phyloP scores from a whole-genome alignment of 2,888 invertebrate genomes.

The Dolomedes plantarius region DNA sequence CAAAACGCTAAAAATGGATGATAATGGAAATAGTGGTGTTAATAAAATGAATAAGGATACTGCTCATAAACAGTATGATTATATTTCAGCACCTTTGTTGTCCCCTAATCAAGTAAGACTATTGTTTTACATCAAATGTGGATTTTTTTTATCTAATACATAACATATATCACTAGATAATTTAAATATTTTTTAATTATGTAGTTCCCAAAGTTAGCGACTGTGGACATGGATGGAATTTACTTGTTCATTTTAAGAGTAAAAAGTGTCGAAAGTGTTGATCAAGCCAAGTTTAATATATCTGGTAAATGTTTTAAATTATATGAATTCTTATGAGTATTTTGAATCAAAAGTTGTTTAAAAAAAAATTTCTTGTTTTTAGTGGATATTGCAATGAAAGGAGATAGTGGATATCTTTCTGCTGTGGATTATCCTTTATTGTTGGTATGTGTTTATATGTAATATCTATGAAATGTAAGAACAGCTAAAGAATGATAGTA shows the following conservation, averaged over 20 bases:
- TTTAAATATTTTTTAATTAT: too few relatives aligned
- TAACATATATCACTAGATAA: too few relatives aligned
- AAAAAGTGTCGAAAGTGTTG: conserved; percentile 27
- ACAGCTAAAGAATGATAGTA: too few relatives aligned
- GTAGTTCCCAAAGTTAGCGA: conserved; percentile 40
- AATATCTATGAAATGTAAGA: neutral
- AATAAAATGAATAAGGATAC: too few relatives aligned
- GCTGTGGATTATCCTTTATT: conserved; percentile 92
- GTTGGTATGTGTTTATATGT: conserved; percentile 80
- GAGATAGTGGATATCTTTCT: conserved; percentile 88
- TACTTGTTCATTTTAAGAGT: conserved; percentile 82
- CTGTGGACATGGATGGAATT: conserved; percentile 83
- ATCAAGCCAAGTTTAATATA: conserved; percentile 57
- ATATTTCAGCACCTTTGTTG: too few relatives aligned
- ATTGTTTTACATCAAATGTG: too few relatives aligned
- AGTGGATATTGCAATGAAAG: conserved; percentile 83
- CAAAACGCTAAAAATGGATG: too few relatives aligned
- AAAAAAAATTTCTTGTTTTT: too few relatives aligned
- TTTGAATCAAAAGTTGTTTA: neutral
- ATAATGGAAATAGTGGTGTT: too few relatives aligned
- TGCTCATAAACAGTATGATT: too few relatives aligned
- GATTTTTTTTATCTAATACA: too few relatives aligned
- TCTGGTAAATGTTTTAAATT: conserved; percentile 46
- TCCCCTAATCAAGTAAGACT: too few relatives aligned
- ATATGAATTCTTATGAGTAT: neutral